Percentiles rank a stretch among this genome's conserved stretches.
Evolutionary conservation across 2,888 invertebrate genomes (phyloP).

Genomic region (Apocheima hispidaria): DNA sequence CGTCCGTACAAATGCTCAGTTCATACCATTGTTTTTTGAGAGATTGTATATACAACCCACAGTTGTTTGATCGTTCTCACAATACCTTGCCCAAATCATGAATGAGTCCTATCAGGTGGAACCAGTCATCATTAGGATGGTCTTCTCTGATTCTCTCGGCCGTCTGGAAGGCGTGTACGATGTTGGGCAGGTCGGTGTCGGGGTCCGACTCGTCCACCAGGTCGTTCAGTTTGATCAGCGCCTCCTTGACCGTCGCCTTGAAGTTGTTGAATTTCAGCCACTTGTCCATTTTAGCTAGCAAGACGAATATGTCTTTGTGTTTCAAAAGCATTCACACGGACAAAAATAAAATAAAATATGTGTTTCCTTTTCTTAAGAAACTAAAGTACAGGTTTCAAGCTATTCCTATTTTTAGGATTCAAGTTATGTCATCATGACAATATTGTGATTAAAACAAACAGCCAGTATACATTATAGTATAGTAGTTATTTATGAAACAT

Average conservation of each 20-base stretch:
- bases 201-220: constrained; percentile 98
- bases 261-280: constrained; percentile 96
- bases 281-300: constrained; percentile 88
- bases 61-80: background rate
- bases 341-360: no score
- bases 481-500: no score
- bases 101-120: constrained; percentile 97
- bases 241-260: constrained; percentile 93
- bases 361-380: no score
- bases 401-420: no score
- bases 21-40: no score
- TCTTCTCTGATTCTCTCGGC: constrained; percentile 95
- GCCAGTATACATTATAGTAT: no score
- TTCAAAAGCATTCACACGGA: background rate
- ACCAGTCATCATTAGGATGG: constrained; percentile 96
- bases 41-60: no score
- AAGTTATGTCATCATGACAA: no score
- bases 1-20: no score
- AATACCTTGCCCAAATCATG: constrained; percentile 97
- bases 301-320: background rate
- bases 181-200: constrained; percentile 96
- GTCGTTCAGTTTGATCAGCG: constrained; percentile 93
- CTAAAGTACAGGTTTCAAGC: no score
- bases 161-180: constrained; percentile 98
- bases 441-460: no score